Evolutionary conservation across 2,113 vertebrate genomes (phyloP).

Genomic region (Paedocypris sp.): DNA sequence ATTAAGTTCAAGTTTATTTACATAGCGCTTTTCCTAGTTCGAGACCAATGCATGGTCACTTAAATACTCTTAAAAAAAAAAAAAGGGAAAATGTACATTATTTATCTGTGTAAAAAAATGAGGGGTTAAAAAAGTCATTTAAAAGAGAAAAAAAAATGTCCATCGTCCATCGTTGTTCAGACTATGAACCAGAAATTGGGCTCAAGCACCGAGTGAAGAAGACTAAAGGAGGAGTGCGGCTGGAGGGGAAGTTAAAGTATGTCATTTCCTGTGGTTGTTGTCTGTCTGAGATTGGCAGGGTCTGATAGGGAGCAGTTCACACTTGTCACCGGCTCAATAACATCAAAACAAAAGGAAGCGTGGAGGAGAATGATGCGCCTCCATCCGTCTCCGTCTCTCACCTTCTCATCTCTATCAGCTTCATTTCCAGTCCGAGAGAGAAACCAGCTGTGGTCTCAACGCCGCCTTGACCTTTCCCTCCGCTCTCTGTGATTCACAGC

Average conservation of each 20-base stretch:
- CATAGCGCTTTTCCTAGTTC: too few relatives aligned
- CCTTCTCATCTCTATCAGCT: background rate
- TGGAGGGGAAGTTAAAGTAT: background rate
- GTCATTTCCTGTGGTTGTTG: conserved; percentile 18
- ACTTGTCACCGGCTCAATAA: conserved; percentile 26
- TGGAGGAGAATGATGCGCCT: background rate
- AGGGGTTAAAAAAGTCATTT: too few relatives aligned
- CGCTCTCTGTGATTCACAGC: background rate
- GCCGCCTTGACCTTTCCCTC: conserved; percentile 33
- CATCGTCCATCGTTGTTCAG: too few relatives aligned
- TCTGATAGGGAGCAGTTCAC: conserved; percentile 24
- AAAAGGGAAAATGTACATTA: too few relatives aligned
- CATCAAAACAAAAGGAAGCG: conserved; percentile 20
- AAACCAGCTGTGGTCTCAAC: conserved; percentile 32
- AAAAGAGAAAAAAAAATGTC: too few relatives aligned
- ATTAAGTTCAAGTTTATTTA: too few relatives aligned
- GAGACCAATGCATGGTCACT: too few relatives aligned
- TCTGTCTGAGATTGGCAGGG: conserved; percentile 20
- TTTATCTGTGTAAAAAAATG: too few relatives aligned
- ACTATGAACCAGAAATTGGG: too few relatives aligned
- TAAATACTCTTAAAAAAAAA: too few relatives aligned
- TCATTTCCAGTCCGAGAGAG: conserved; percentile 19
- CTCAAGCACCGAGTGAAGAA: too few relatives aligned
- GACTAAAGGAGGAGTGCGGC: too few relatives aligned
- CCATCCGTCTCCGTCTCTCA: background rate